Evolutionary conservation across 2,888 invertebrate genomes (phyloP), one percentile per base, ranked within the genome.

Genomic region (Melinaea marsaeus): DNA sequence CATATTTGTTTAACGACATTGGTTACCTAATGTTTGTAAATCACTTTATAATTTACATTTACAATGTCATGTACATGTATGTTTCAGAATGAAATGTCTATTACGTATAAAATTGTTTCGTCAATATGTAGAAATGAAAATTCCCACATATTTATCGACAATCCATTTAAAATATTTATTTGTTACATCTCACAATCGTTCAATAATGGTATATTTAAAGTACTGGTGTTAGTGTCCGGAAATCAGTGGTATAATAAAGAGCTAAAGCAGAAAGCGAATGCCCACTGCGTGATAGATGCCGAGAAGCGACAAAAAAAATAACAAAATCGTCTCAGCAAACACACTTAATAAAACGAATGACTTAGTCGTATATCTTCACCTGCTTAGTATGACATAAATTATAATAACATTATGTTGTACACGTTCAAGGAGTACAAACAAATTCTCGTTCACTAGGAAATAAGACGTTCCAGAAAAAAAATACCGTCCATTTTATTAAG

Each of bases 331-430:
- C 88, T 88, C 87, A 89, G 88, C 88, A 86, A 87, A 86, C 89
- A 90, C 89, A 89, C 88, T 87, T 88, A 84, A 89, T 90, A 90
- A 88, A 90, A 89, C 84, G 87, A 89, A 90, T 87, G 88, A 88
- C 88, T 84, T 84, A 81, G 81, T 82, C 88, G 84, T 90, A 89
- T 89, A 90, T 90, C 89, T 89, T 89, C 90, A 90, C 90, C 90
- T 90, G 90, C 89, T 88, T 89, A 87, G 90, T 88, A 86, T 84
- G 86, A 90, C 88, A 90, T 90, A 90, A 90, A 89, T 90, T 88
- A 89, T 89, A 90, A 87, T 88, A 89, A 89, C 87, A 89, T 88
- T 86, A 89, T 89, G 87, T 89, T 88, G 87, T 88, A 89, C 88
- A 86, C 83, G 83, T 80, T 85, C 86, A 88, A 85, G 87, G 80